Evolutionary conservation across 2,113 vertebrate species (phyloP).

Genomic region (Romanogobio albipinnatus): DNA sequence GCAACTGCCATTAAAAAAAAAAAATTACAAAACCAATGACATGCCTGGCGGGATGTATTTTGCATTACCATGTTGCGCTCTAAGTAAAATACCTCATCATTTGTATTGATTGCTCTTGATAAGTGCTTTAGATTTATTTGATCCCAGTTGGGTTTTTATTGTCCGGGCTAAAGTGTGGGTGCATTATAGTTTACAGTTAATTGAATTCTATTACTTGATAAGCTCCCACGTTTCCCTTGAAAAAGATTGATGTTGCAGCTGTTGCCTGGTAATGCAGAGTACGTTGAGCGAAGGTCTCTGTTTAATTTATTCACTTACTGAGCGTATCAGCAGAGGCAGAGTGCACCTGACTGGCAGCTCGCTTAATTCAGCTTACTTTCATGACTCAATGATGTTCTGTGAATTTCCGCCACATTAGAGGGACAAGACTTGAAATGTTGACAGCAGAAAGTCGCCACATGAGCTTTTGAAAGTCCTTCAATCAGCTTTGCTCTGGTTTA

Average conservation of each 20-base stretch:
- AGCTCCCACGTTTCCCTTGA: background rate
- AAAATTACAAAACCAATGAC: too few relatives aligned
- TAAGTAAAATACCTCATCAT: constrained; percentile 13
- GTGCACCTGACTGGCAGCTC: constrained; percentile 24
- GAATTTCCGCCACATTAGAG: constrained; percentile 10
- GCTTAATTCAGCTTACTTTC: background rate
- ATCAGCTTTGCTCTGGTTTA: constrained; percentile 21
- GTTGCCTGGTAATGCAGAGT: constrained; percentile 13
- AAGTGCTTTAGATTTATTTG: constrained; percentile 25
- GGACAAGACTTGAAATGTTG: constrained; percentile 23
- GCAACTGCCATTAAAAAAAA: too few relatives aligned
- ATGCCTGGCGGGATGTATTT: background rate
- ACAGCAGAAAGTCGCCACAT: constrained; percentile 12
- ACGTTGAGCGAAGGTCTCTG: background rate
- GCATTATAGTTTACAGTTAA: constrained; percentile 37
- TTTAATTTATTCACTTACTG: constrained; percentile 5
- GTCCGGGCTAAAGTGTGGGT: background rate
- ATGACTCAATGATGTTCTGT: background rate
- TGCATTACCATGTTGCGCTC: background rate
- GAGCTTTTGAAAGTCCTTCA: constrained; percentile 36
- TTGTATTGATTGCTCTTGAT: constrained; percentile 30
- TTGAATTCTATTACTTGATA: constrained; percentile 32
- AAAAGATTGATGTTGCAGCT: constrained; percentile 27
- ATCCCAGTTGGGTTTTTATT: constrained; percentile 4
- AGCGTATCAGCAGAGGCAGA: background rate